Evolutionary conservation across 1,140 invertebrate genomes (phyloP).

Genomic region (Trissolcus basalis): DNA sequence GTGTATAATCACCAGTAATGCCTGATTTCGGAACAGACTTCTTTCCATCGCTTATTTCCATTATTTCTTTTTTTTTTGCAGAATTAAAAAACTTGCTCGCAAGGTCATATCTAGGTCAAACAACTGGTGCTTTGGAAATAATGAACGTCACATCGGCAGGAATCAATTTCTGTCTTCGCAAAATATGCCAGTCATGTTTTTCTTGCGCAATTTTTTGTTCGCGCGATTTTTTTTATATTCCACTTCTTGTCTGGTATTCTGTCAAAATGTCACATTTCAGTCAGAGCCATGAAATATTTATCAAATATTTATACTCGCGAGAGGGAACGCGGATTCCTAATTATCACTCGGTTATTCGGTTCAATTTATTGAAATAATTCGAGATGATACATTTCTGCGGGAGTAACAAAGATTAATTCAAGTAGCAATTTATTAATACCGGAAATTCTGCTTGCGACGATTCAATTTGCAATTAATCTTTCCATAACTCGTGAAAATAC

Average conservation of each 20-base stretch:
- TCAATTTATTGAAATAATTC: background rate
- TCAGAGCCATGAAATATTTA: too few relatives aligned
- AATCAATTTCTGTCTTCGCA: conserved; percentile 37
- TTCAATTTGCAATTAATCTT: background rate
- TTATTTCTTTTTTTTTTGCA: background rate
- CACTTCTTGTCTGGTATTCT: too few relatives aligned
- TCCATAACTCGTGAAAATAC: background rate
- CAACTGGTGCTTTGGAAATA: conserved; percentile 44
- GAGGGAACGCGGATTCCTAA: too few relatives aligned
- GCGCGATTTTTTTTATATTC: too few relatives aligned
- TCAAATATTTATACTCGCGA: too few relatives aligned
- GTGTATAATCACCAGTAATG: too few relatives aligned
- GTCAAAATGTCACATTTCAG: too few relatives aligned
- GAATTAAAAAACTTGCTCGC: conserved; percentile 15
- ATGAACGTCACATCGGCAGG: conserved; percentile 36
- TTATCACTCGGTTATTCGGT: background rate
- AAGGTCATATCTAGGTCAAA: conserved; percentile 42
- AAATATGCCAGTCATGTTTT: conserved; percentile 24
- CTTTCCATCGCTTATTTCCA: too few relatives aligned
- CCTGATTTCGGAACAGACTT: too few relatives aligned
- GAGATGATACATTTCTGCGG: too few relatives aligned
- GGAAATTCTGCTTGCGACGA: too few relatives aligned
- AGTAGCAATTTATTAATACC: background rate
- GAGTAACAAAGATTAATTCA: too few relatives aligned
- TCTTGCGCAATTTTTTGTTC: background rate